These are phyloP conservation scores for Dolichopus griseipennis DNA, from an alignment of 2,888 invertebrate genomes.

Conservation along the genomic window DNA sequence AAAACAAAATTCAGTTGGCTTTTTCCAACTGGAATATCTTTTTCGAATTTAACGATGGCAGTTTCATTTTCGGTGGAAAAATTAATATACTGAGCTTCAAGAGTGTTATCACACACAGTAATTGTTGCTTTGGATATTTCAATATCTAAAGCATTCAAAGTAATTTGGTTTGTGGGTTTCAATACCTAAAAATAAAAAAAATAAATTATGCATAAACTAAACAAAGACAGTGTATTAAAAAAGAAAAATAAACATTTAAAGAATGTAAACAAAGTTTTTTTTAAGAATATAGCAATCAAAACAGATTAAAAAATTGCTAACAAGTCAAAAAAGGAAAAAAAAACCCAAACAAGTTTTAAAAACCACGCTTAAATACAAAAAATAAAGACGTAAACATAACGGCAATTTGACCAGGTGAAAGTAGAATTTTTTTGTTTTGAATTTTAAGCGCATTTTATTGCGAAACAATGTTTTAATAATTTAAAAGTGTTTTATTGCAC, in stretches of 20 bases:
- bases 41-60: slow-evolving; percentile 55
- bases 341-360: neutral
- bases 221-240: too few relatives aligned
- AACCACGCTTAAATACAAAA: neutral
- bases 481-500: too few relatives aligned
- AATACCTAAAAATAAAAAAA: slow-evolving; percentile 53
- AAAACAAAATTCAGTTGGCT: slow-evolving; percentile 58
- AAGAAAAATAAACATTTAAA: too few relatives aligned
- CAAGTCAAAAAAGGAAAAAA: neutral
- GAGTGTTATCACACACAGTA: slow-evolving; percentile 40
- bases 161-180: slow-evolving; percentile 56
- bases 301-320: neutral
- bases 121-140: slow-evolving; percentile 55
- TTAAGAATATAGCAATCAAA: neutral
- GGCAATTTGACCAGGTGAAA: neutral
- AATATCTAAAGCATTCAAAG: slow-evolving; percentile 71
- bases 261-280: neutral
- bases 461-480: too few relatives aligned
- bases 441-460: neutral
- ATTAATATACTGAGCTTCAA: slow-evolving; percentile 31
- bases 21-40: slow-evolving; percentile 50
- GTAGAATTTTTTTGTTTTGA: neutral
- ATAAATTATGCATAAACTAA: too few relatives aligned
- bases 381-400: neutral
- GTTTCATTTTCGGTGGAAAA: slow-evolving; percentile 56